A percentile compares a stretch with the other conserved stretches of the same genome.
Conservation (phyloP, 1,140 invertebrate genomes). For the Drosophila arizonae region DNA sequence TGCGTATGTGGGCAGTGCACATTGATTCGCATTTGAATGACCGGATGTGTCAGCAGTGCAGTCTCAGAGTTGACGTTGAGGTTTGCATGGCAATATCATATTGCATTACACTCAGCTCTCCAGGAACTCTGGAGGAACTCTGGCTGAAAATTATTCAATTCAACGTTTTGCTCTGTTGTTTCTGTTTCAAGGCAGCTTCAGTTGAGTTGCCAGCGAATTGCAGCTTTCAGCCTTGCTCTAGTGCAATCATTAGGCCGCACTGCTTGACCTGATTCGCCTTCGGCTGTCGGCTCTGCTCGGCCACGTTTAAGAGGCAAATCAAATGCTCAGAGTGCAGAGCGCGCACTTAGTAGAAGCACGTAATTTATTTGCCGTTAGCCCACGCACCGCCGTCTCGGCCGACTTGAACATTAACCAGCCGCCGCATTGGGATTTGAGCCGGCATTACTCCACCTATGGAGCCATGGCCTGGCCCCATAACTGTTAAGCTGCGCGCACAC, state of each 20-base stretch:
- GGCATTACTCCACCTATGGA: not conserved
- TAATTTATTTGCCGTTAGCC: conserved; percentile 56
- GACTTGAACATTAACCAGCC: too few relatives aligned
- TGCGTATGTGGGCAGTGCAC: too few relatives aligned
- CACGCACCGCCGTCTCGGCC: not conserved
- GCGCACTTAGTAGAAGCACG: conserved; percentile 56
- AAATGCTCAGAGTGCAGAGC: conserved; percentile 29
- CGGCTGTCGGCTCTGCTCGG: not conserved
- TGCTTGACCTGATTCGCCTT: conserved; percentile 15
- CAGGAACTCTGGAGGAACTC: too few relatives aligned
- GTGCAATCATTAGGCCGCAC: conserved; percentile 17
- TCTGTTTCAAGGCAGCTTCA: too few relatives aligned
- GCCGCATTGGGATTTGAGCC: too few relatives aligned
- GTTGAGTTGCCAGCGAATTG: not conserved
- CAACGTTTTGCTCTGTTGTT: too few relatives aligned
- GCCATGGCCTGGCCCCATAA: conserved; percentile 52
- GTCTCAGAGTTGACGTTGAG: too few relatives aligned
- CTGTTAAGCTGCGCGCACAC: conserved; percentile 59
- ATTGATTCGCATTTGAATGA: too few relatives aligned
- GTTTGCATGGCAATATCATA: too few relatives aligned
- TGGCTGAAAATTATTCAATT: too few relatives aligned
- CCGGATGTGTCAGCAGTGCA: too few relatives aligned
- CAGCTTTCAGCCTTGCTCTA: conserved; percentile 6
- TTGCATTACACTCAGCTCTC: too few relatives aligned
- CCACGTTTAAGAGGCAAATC: conserved; percentile 53